Conservation (phyloP, 2,888 invertebrate genomes). For the Gandaritis pyraliata region DNA sequence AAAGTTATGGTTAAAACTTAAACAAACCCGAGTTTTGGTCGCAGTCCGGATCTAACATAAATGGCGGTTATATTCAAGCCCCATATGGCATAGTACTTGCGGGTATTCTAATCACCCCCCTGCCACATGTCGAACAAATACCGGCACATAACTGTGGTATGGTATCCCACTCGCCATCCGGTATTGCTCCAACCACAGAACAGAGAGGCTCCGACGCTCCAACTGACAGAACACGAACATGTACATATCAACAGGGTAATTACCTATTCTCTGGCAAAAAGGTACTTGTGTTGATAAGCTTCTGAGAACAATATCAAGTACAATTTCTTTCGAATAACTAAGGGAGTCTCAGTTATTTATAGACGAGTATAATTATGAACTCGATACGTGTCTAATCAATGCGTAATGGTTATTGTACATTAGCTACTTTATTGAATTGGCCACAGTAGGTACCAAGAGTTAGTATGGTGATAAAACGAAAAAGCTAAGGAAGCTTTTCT, state of each 20-base stretch:
- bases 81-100: conserved; percentile 13
- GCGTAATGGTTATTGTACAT: conserved; percentile 1
- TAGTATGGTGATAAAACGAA: background rate
- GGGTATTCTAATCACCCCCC: conserved; percentile 7
- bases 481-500: no score
- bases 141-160: conserved; percentile 7
- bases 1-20: no score
- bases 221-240: conserved; percentile 28
- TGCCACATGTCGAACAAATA: conserved; percentile 10
- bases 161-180: conserved; percentile 23
- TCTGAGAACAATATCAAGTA: conserved; percentile 7
- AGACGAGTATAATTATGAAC: conserved; percentile 3
- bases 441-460: background rate
- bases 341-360: conserved; percentile 8
- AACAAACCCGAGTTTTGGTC: no score
- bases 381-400: background rate
- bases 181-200: conserved; percentile 25
- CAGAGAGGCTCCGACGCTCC: no score
- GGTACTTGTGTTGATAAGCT: conserved; percentile 4
- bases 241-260: conserved; percentile 33
- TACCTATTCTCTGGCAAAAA: conserved; percentile 10
- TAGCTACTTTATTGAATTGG: background rate
- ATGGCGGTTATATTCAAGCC: background rate
- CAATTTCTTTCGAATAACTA: background rate
- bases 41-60: background rate